Evolutionary conservation across 2,888 invertebrate species (phyloP), one percentile per base, ranked within the genome.

Genomic region (Perdita meconis): DNA sequence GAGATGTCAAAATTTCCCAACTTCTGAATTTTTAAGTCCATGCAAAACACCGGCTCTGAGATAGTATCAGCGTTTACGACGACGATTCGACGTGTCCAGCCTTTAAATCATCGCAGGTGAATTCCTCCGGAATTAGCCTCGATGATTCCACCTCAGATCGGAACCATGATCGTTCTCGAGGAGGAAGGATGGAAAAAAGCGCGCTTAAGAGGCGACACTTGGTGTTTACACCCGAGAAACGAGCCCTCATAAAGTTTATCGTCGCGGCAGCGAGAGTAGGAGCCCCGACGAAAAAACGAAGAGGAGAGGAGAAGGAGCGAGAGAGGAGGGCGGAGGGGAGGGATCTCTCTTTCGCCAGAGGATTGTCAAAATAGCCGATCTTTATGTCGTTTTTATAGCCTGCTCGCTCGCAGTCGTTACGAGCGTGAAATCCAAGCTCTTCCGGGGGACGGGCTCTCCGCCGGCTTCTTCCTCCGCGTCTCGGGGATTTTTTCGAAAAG

Each of bases 351-450:
- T 78, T 78, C 67, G 44, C 71, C 73, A 44, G 71, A 63, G 87
- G 88, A 90, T 90, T 91, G 92, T 91, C 91, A 91, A 92, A 92
- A 91, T 91, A 91, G 89, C 90, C 89, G 88, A 91, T 91, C 90
- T 91, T 91, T 90, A 91, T 88, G 91, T 84, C 85, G 85, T 76
- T 90, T 91, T 91, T 90, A 90, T 88, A 86, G 87, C 80, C 47
- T 83, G 77, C 63, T 76, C 36, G 59, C 82, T 87, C 84, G 86
- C 78, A 82, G 78, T 84, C 79, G 81, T 83, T 83, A 87, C 87
- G 88, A 88, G 87, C 89, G 84, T 86, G 88, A 87, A 88, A 87
- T 89, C 87, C 83, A 84, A 86, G 82, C 86, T 88, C 89, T 90
- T 89, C 88, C 85, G 85, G 84, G 77, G 73, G 70, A 67, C 77